Evolutionary conservation across 1,140 invertebrate species (phyloP), one percentile per base, ranked within the genome.

Genomic region (Scaptodrosophila lebanonensis): DNA sequence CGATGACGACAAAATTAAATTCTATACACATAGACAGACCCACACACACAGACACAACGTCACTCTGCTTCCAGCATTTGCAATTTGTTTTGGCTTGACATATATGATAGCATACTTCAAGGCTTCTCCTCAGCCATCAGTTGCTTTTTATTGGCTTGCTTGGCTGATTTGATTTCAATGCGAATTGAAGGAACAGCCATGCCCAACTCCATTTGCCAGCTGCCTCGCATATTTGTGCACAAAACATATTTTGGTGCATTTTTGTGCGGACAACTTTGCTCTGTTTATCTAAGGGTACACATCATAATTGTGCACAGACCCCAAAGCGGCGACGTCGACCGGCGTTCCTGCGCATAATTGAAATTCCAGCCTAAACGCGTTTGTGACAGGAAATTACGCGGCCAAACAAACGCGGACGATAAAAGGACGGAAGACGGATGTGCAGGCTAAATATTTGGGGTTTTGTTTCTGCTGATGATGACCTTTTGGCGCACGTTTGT

Each of bases 321-420:
- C 38, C 62, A 57, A 52, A 36, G 6, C 8, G 32, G 36, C 1
- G 25, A 16, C 13, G 53, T 17, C 45, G 45, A 35, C n/a, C 35
- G 70, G 42, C 54, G 69, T 69, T 79, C 73, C 73, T 79, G 75
- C 68, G 73, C 73, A 79, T 79, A 79, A 79, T 79, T 79, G 75
- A 79, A 79, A 79, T 79, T 82, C 73, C 69, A 79, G 75, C 65
- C 75, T 79, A 79, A 79, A 66, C 75, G 73, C 73, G 73, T 82
- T 79, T 82, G 65, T 82, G 58, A 73, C 75, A 65, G 73, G 73
- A 79, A 79, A 79, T 79, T 79, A 64, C 75, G 75, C 54, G 66
- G 15, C 68, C 73, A 58, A 77, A 79, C 72, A 65, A 39, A 12
- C 42, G 58, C 53, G 16, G 42, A 53, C 22, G 8, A 62, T 49